A percentile compares a stretch with the other conserved stretches of the same genome.
Conservation (phyloP, 2,113 vertebrate species). For the Sisor rabdophorus region DNA sequence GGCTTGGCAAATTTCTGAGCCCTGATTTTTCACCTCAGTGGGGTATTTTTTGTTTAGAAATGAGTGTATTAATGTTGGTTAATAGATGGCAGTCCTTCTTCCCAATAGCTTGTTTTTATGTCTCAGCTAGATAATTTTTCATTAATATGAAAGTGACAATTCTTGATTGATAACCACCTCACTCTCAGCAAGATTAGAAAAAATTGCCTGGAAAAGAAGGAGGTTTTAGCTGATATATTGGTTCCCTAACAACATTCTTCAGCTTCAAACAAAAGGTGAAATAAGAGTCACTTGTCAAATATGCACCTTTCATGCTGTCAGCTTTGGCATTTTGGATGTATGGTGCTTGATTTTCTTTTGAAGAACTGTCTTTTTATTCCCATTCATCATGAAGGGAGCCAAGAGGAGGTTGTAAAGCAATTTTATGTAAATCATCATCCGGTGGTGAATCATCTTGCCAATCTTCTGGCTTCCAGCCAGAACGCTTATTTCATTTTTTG, state of each 20-base stretch:
- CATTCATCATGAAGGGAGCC: constrained; percentile 33
- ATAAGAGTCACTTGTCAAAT: constrained; percentile 41
- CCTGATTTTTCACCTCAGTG: no score
- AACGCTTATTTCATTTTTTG: constrained; percentile 33
- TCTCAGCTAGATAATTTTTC: constrained; percentile 24
- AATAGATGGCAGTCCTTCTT: background rate
- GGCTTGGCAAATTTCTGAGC: background rate
- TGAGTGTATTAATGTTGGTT: background rate
- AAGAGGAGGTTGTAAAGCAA: constrained; percentile 39
- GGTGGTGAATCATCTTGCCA: constrained; percentile 41
- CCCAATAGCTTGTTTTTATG: background rate
- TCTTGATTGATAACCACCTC: constrained; percentile 13
- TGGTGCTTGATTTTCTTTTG: constrained; percentile 41
- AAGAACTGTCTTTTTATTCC: constrained; percentile 38
- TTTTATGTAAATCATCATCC: constrained; percentile 42
- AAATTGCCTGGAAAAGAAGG: background rate
- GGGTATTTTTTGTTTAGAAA: background rate
- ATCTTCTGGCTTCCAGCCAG: constrained; percentile 29
- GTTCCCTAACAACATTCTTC: constrained; percentile 19
- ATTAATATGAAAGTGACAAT: constrained; percentile 11
- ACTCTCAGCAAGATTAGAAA: background rate
- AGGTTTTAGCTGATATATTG: constrained; percentile 10
- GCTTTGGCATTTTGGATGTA: constrained; percentile 5
- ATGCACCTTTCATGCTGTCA: constrained; percentile 32
- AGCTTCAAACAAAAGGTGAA: constrained; percentile 32